phyloP scores from a whole-genome alignment of 2,888 invertebrate species.

The Crematogaster levior region DNA sequence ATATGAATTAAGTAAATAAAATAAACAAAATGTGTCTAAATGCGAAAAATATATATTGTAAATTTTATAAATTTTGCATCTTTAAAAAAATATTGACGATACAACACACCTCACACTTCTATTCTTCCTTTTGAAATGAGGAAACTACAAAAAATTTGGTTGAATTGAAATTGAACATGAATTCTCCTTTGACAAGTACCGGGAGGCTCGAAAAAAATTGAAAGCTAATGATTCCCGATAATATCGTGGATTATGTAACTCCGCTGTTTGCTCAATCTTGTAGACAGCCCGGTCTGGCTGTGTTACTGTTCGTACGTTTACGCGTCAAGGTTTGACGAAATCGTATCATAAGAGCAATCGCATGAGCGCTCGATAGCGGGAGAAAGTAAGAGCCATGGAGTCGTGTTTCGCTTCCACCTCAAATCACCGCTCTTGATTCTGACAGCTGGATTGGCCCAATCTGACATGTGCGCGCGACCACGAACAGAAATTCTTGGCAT shows the following conservation, averaged over 20 bases:
- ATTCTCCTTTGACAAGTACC: background rate
- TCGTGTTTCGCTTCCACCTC: constrained; percentile 1
- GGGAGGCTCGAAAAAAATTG: constrained; percentile 1
- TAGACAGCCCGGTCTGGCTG: constrained; percentile 1
- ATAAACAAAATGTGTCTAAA: background rate
- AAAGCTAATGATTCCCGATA: constrained; percentile 19
- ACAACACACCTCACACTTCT: background rate
- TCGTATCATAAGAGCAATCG: constrained; percentile 18
- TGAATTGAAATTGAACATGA: background rate
- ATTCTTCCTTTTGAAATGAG: background rate
- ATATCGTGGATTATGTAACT: constrained; percentile 26
- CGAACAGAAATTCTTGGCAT: constrained; percentile 62
- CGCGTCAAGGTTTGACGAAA: constrained; percentile 26
- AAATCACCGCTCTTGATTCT: constrained; percentile 2
- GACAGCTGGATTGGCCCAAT: constrained; percentile 2
- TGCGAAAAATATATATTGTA: background rate
- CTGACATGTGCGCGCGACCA: constrained; percentile 2
- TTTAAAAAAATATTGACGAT: background rate
- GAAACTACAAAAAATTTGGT: background rate
- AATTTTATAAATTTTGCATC: background rate
- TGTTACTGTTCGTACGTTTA: background rate
- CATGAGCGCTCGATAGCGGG: background rate
- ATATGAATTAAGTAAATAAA: background rate
- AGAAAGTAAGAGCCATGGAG: constrained; percentile 21
- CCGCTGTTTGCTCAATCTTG: constrained; percentile 15